Evolutionary conservation across 2,797 vertebrate genomes (phyloP).

Genomic region (Anguilla pacifica): DNA sequence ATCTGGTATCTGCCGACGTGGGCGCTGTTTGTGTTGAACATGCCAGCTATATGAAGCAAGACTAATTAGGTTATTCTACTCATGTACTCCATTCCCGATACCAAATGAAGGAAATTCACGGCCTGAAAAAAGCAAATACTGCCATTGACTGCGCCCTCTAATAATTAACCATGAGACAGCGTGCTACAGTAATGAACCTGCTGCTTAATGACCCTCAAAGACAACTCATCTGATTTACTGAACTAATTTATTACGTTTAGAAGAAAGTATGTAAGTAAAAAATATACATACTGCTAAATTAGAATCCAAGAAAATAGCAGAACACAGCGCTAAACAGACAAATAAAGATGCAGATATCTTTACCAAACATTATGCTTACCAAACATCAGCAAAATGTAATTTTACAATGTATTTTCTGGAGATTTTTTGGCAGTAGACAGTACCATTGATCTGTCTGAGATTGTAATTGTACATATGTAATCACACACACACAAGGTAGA

Average conservation of each 20-base stretch:
- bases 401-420: neutral
- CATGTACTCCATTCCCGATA: neutral
- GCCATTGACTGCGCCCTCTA: slow-evolving; percentile 5
- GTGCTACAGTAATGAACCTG: neutral
- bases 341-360: neutral
- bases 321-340: neutral
- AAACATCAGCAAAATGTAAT: neutral
- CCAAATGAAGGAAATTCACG: neutral
- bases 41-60: neutral
- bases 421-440: neutral
- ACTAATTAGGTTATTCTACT: slow-evolving; percentile 14
- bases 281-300: neutral
- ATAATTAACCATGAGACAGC: slow-evolving; percentile 26
- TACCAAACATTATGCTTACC: neutral
- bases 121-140: slow-evolving; percentile 8
- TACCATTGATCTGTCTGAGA: neutral
- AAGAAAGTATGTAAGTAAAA: neutral
- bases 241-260: neutral
- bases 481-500: neutral
- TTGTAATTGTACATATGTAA: neutral
- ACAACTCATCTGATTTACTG: neutral
- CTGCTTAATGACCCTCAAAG: neutral
- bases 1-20: neutral
- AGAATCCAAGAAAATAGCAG: neutral
- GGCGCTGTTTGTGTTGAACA: neutral